Conservation (phyloP, 2,797 vertebrate genomes). For the Dromococcyx pavoninus region DNA sequence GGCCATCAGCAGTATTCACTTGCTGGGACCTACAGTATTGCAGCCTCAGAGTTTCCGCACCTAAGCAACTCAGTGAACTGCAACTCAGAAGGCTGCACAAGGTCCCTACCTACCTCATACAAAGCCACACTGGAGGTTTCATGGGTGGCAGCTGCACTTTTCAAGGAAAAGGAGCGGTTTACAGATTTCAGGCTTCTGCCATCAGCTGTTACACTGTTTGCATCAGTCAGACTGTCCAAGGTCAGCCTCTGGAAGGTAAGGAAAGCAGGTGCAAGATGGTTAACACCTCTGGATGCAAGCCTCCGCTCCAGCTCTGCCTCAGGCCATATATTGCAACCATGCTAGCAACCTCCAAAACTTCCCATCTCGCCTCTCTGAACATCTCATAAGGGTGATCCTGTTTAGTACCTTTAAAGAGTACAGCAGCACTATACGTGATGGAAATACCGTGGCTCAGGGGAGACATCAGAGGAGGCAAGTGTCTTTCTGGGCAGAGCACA, state of each 20-base stretch:
- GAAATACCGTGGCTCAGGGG: rapidly evolving
- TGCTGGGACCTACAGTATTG: background rate
- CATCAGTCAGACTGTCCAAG: constrained; percentile 83
- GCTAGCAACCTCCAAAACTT: background rate
- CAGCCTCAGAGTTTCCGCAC: background rate
- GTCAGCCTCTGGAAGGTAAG: constrained; percentile 84
- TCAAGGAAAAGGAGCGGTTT: constrained; percentile 80
- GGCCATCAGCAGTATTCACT: background rate
- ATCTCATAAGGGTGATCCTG: background rate
- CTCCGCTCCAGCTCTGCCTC: background rate
- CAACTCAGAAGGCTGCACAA: background rate
- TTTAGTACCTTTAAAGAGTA: background rate
- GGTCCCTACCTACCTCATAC: constrained; percentile 81
- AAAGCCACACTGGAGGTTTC: constrained; percentile 88
- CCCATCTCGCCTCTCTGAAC: background rate
- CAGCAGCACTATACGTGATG: background rate
- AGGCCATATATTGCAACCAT: background rate
- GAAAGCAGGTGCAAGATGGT: background rate
- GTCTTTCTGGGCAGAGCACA: background rate
- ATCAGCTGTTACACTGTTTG: constrained; percentile 51
- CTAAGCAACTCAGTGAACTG: background rate
- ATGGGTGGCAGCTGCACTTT: constrained; percentile 80
- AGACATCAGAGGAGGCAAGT: background rate
- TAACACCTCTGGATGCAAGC: background rate
- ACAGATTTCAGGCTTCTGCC: constrained; percentile 70